phyloP scores from a whole-genome alignment of 1,140 invertebrate genomes.

The Drosophila tropicalis region DNA sequence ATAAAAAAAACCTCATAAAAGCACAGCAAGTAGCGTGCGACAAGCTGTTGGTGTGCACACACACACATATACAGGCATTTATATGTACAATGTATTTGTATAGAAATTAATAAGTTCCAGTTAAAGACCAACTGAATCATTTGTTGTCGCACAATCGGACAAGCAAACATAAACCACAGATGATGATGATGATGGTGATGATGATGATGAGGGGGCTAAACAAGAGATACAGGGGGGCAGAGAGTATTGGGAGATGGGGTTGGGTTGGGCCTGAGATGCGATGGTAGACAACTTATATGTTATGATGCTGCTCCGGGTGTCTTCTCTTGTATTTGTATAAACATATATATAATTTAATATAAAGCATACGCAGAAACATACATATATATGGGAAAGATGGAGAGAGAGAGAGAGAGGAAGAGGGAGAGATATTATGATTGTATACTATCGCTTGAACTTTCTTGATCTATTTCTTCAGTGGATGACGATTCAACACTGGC shows the following conservation, averaged over 20 bases:
- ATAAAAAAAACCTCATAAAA: constrained; percentile 27
- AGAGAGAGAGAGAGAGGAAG: background rate
- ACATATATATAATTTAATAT: constrained; percentile 13
- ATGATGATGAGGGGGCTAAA: background rate
- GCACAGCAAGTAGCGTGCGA: constrained; percentile 44
- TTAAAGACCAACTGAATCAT: constrained; percentile 65
- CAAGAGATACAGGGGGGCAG: background rate
- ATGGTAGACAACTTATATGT: background rate
- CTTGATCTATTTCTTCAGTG: too few relatives aligned
- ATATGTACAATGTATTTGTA: constrained; percentile 31
- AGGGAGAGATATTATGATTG: background rate
- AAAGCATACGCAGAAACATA: background rate
- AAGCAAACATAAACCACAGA: constrained; percentile 50
- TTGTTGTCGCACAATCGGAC: constrained; percentile 59
- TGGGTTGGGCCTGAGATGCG: background rate
- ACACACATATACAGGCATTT: background rate
- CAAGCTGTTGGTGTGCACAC: constrained; percentile 18
- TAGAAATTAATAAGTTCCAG: constrained; percentile 62
- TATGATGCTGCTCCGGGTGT: background rate
- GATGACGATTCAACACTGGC: background rate
- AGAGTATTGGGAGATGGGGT: background rate
- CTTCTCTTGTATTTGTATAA: constrained; percentile 9
- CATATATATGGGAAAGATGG: too few relatives aligned
- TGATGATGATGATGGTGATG: constrained; percentile 15
- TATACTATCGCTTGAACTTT: background rate